Evolutionary conservation across 2,797 vertebrate genomes (phyloP), one percentile per base, ranked within the genome.

Genomic region (Platalea minor): DNA sequence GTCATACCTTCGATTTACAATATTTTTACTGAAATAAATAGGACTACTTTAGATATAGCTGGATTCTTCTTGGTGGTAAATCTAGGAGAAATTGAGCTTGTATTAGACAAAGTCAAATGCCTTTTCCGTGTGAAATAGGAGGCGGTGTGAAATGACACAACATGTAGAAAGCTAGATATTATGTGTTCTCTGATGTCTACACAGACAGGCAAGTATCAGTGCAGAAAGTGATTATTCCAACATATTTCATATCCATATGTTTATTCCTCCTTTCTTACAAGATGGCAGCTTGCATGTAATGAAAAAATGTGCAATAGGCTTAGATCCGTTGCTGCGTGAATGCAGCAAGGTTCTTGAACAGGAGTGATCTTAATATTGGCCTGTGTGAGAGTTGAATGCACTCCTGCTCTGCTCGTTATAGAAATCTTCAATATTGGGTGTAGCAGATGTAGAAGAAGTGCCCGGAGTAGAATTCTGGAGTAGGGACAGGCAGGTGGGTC

Each of bases 191-290:
- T 85, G 91, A 68, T 96, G 95, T 96, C 95, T 97, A 92, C 91
- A 85, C 85, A 97, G 96, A 91, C 95, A 96, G 93, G 60, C 91
- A 94, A 93, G 91, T 89, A 95, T 68, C 92, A 35, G 91, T 92
- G 92, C 91, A 96, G 95, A 94, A 81, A 96, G 94, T 91, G 96
- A 96, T 97, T 97, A 91, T 96, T 96, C 92, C 94, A 95, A 94
- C 96, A 97, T 96, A 97, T 97, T 97, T 96, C 65, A 3, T 68
- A 92, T 85, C 95, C 95, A 96, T 97, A 97, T 97, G 95, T 94
- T 97, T 96, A 97, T 94, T 93, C 94, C 89, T 94, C 88, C 87
- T 92, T 85, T 64, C 96, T 80, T 84, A 81, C 85, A 97, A 97
- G 91, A 93, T 96, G 95, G 96, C 96, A 97, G 95, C 95, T 97